Conservation (phyloP, 2,113 vertebrate genomes). For the Columba livia region DNA sequence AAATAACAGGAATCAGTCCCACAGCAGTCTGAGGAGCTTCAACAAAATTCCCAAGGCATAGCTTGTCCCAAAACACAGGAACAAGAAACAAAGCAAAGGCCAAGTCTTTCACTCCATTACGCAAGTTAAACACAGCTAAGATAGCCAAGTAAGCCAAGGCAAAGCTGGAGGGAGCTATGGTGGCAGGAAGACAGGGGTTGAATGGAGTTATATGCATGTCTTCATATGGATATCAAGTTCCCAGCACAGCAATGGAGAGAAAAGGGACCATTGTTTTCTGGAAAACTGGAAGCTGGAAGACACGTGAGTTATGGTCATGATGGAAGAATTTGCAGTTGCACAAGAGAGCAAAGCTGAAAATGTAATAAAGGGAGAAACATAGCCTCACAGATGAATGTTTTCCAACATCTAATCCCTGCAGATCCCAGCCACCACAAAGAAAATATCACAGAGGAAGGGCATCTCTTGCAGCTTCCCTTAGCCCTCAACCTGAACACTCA, state of each 20-base stretch:
- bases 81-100: not conserved
- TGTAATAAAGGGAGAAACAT: not conserved
- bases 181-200: not conserved
- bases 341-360: not conserved
- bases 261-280: not conserved
- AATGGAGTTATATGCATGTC: not conserved
- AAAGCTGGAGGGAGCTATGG: not conserved
- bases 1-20: not conserved
- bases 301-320: rapidly evolving
- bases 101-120: not conserved
- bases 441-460: not conserved
- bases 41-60: not conserved
- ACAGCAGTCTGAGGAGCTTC: not conserved
- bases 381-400: not conserved
- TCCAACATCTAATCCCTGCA: not conserved
- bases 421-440: not conserved
- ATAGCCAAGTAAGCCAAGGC: not conserved
- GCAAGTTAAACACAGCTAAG: not conserved
- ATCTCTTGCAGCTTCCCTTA: not conserved
- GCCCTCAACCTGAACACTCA: not conserved
- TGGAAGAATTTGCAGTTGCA: not conserved
- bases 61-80: not conserved
- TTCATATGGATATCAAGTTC: not conserved
- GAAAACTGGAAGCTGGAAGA: not conserved
- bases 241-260: not conserved